Conservation (phyloP, 2,113 vertebrate species). For the Diphyllodes magnificus region DNA sequence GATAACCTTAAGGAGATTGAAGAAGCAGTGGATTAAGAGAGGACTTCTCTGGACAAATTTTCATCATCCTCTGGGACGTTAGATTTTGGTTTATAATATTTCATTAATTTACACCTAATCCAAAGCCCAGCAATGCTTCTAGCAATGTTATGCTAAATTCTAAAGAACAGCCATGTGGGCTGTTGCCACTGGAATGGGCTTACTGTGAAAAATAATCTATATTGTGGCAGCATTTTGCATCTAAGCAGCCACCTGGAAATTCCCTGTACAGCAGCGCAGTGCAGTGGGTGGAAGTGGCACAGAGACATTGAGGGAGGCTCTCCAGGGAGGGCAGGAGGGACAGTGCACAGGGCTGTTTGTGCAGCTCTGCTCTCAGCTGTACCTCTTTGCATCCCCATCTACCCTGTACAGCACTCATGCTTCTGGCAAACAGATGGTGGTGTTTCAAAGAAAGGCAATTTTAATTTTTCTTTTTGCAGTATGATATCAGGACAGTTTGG, state of each 20-base stretch:
- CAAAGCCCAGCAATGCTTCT: not conserved
- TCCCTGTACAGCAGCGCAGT: not conserved
- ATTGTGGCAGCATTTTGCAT: not conserved
- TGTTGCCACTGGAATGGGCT: not conserved
- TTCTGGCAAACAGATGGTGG: constrained; percentile 18
- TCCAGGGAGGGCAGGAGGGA: not conserved
- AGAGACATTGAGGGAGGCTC: not conserved
- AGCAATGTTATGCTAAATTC: not conserved
- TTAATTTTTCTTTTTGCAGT: not conserved
- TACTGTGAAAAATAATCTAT: not conserved
- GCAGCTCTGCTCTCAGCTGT: not conserved
- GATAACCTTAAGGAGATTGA: not conserved
- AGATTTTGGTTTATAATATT: not conserved
- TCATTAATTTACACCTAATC: not conserved
- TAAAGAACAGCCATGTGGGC: not conserved
- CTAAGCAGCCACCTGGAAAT: constrained; percentile 34
- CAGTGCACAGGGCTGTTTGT: not conserved
- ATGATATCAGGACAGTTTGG: not conserved
- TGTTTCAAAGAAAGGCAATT: not conserved
- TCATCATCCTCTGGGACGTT: not conserved
- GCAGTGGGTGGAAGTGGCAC: constrained; percentile 2
- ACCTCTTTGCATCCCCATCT: not conserved
- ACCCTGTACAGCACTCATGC: not conserved
- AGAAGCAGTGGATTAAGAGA: not conserved
- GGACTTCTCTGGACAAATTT: not conserved